phyloP scores from a whole-genome alignment of 1,140 invertebrate genomes.

The Periplaneta americana region DNA sequence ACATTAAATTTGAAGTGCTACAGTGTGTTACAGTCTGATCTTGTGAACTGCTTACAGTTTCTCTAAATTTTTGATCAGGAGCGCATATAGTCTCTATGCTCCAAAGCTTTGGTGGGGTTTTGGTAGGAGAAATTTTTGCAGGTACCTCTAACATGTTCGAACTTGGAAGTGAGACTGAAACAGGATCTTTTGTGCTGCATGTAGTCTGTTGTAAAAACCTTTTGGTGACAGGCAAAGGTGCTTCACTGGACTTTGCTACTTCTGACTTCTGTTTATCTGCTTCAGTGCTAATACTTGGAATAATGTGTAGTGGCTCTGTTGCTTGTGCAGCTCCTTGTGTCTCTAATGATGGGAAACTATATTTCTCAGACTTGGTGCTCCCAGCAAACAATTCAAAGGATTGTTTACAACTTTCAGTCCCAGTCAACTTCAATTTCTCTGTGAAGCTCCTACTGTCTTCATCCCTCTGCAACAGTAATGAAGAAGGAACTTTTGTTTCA shows the following conservation, averaged over 20 bases:
- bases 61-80: slow-evolving; percentile 7
- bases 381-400: background rate
- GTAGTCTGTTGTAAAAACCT: background rate
- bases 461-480: no score
- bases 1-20: background rate
- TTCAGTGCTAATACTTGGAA: background rate
- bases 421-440: background rate
- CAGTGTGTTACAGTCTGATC: background rate
- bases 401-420: background rate
- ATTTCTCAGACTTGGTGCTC: background rate
- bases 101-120: slow-evolving; percentile 27
- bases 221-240: background rate
- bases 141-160: background rate
- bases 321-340: background rate
- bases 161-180: background rate
- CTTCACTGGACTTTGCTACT: background rate
- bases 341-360: background rate
- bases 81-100: slow-evolving; percentile 30
- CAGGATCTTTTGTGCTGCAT: background rate
- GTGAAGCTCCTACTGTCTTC: background rate
- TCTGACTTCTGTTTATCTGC: background rate
- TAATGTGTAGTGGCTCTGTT: background rate
- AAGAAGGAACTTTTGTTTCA: background rate
- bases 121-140: slow-evolving; percentile 7
- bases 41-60: background rate